These are phyloP conservation scores for Callorhinus ursinus DNA, from an alignment of 2,113 vertebrate genomes.

Conservation along the genomic window DNA sequence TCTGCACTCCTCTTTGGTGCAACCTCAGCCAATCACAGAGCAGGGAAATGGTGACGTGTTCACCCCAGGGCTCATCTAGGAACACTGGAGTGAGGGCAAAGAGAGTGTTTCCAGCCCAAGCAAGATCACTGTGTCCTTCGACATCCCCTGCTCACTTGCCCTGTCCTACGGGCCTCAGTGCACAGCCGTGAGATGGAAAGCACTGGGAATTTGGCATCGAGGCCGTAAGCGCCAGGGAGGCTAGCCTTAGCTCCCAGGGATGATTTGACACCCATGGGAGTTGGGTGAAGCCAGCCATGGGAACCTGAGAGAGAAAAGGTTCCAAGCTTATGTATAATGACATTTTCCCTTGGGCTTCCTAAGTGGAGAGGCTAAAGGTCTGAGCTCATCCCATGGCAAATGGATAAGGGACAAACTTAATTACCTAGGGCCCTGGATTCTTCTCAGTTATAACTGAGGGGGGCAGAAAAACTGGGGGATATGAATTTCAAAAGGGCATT, in stretches of 20 bases:
- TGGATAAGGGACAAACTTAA: conserved; percentile 74
- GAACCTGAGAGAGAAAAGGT: conserved; percentile 38
- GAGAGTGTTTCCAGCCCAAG: background rate
- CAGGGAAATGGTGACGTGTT: fast-evolving
- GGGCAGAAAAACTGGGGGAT: background rate
- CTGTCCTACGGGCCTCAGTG: background rate
- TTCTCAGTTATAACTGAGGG: conserved; percentile 13
- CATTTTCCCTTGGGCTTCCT: conserved; percentile 73
- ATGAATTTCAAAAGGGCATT: background rate
- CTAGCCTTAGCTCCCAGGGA: conserved; percentile 11
- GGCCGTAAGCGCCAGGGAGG: background rate
- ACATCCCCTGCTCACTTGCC: background rate
- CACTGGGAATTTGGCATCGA: background rate
- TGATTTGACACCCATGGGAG: background rate
- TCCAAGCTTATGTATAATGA: conserved; percentile 57
- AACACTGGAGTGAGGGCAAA: background rate
- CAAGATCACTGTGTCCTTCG: fast-evolving
- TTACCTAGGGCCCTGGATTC: conserved; percentile 53
- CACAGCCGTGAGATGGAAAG: background rate
- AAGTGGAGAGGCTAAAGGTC: conserved; percentile 72
- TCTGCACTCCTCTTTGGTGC: background rate
- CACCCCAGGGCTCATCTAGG: background rate
- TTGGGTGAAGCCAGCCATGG: conserved; percentile 26
- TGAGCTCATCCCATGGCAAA: conserved; percentile 65
- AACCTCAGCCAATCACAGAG: background rate